Percentiles rank a stretch among this genome's conserved stretches.
Evolutionary conservation across 2,113 vertebrate genomes (phyloP).

Genomic region (Crotalus tigris): DNA sequence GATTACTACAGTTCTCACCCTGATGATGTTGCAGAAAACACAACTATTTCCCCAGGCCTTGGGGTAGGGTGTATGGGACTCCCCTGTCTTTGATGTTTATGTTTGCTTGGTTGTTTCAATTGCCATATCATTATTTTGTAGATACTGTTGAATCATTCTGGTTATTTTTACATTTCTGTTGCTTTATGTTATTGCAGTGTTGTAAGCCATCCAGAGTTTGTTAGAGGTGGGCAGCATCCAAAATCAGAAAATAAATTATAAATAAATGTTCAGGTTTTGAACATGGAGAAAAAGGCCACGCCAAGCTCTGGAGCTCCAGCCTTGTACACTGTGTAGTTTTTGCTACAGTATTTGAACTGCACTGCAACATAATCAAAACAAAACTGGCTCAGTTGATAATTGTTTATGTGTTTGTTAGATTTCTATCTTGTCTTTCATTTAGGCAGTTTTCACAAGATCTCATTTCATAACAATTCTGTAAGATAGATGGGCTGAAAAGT

Average conservation of each 20-base stretch:
- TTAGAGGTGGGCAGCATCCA: background rate
- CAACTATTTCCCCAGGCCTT: background rate
- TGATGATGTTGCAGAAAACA: background rate
- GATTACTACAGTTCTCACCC: background rate
- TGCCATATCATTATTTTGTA: background rate
- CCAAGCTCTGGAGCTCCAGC: background rate
- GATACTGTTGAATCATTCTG: background rate
- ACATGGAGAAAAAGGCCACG: background rate
- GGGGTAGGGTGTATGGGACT: background rate
- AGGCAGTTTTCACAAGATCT: background rate
- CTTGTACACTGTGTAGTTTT: background rate
- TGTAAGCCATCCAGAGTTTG: background rate
- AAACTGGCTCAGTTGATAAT: background rate
- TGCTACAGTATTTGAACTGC: background rate
- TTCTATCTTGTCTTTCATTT: background rate
- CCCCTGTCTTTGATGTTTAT: background rate
- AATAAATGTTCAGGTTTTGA: background rate
- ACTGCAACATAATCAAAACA: background rate
- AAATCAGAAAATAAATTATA: background rate
- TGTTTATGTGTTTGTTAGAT: background rate
- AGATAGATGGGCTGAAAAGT: background rate
- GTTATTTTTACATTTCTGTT: background rate
- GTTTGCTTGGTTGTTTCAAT: background rate
- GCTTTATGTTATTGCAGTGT: background rate
- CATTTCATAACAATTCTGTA: background rate